A percentile compares a stretch with the other conserved stretches of the same genome.
phyloP scores from a whole-genome alignment of 2,113 vertebrate genomes.

The Pelecanoides urinatrix region DNA sequence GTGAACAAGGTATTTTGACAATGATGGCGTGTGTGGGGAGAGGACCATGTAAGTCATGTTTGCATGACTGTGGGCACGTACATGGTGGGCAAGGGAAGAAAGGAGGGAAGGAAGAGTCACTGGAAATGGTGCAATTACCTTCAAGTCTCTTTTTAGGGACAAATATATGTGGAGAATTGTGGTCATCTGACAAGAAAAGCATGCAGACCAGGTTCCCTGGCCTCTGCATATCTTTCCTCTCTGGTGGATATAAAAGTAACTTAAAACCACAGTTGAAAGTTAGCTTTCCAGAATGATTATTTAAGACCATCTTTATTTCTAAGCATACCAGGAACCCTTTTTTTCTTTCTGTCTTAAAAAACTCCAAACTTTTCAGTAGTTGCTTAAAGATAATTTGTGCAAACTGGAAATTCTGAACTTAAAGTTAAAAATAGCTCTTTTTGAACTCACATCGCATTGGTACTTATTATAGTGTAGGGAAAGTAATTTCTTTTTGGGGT shows the following conservation, averaged over 20 bases:
- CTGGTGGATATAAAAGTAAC: neutral
- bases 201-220: neutral
- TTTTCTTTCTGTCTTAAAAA: neutral
- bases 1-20: neutral
- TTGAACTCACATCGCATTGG: neutral
- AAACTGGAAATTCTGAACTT: neutral
- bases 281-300: neutral
- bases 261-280: neutral
- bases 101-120: neutral
- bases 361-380: neutral
- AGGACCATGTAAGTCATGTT: neutral
- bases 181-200: neutral
- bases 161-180: neutral
- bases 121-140: neutral
- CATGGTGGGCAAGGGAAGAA: neutral
- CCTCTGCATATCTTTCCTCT: neutral
- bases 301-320: neutral
- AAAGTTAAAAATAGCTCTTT: neutral
- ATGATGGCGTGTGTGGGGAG: neutral
- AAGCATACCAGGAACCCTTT: neutral
- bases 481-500: neutral
- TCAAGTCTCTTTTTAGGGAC: neutral
- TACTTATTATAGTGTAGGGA: neutral
- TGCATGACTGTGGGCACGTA: rapidly evolving
- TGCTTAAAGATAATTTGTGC: neutral